Evolutionary conservation across 2,888 invertebrate genomes (phyloP).

Genomic region (Lasioglossum villosulum): DNA sequence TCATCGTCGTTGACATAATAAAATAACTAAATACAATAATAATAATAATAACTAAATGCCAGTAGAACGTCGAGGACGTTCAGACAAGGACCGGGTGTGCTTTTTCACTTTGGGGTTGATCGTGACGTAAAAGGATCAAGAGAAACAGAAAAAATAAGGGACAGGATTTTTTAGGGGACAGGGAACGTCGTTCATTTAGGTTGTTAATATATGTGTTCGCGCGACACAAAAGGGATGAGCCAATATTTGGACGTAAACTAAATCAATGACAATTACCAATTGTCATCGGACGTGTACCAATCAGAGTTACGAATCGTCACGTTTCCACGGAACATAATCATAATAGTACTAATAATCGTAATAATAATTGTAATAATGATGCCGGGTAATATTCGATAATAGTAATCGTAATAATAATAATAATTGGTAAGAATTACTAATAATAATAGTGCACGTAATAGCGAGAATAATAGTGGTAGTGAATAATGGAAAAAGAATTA

Average conservation of each 20-base stretch:
- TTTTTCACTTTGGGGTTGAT: background rate
- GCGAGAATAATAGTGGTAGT: constrained; percentile 66
- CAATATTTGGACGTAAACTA: constrained; percentile 65
- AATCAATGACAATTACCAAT: constrained; percentile 15
- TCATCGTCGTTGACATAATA: constrained; percentile 67
- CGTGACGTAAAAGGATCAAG: constrained; percentile 22
- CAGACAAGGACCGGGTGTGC: constrained; percentile 4
- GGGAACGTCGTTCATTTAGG: constrained; percentile 14
- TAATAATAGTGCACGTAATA: constrained; percentile 72
- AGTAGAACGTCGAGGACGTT: constrained; percentile 58
- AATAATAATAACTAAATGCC: constrained; percentile 67
- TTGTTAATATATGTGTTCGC: constrained; percentile 20
- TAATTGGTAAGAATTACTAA: constrained; percentile 66
- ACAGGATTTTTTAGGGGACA: constrained; percentile 12
- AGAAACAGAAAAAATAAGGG: constrained; percentile 28
- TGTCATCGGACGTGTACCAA: constrained; percentile 32
- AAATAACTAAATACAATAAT: constrained; percentile 72
- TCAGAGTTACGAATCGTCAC: constrained; percentile 57
- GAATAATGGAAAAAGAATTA: constrained; percentile 46
- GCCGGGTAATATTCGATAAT: constrained; percentile 56
- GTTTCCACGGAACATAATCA: constrained; percentile 64
- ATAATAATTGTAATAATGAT: constrained; percentile 66
- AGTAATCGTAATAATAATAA: constrained; percentile 62
- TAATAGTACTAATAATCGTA: constrained; percentile 64
- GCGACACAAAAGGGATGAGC: constrained; percentile 31